Evolutionary conservation across 92 coral and sea anemone genomes (phyloP).

Genomic region (Phymanthus crucifer): DNA sequence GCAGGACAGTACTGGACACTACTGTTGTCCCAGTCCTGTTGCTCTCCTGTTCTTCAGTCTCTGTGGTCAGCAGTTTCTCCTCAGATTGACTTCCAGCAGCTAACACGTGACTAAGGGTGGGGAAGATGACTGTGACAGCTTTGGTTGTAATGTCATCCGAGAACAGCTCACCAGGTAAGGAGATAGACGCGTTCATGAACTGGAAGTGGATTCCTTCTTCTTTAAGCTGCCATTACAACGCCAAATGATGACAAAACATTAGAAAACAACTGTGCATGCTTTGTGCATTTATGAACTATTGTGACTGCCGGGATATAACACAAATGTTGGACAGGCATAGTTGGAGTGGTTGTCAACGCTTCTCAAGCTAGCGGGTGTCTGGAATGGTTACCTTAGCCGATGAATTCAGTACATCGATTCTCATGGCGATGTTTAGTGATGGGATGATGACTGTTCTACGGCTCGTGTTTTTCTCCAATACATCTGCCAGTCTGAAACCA

Average conservation of each 20-base stretch:
- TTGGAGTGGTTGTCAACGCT: too few relatives aligned
- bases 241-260: too few relatives aligned
- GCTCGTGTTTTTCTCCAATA: conserved; percentile 1
- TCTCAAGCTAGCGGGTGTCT: too few relatives aligned
- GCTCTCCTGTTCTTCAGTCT: not conserved
- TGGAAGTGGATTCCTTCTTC: not conserved
- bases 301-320: too few relatives aligned
- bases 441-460: not conserved
- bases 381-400: not conserved
- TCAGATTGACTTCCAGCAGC: not conserved
- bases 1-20: conserved; percentile 46
- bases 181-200: conserved; percentile 23
- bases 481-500: conserved; percentile 11
- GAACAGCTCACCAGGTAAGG: conserved; percentile 13
- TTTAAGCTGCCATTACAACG: not conserved
- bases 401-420: conserved; percentile 12
- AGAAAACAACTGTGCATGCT: too few relatives aligned
- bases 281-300: too few relatives aligned
- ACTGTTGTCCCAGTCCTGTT: conserved; percentile 28
- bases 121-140: conserved; percentile 44
- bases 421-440: conserved; percentile 23
- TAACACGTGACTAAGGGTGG: conserved; percentile 44
- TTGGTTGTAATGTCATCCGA: not conserved
- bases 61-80: conserved; percentile 13
- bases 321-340: too few relatives aligned